A percentile compares a stretch with the other conserved stretches of the same genome.
Evolutionary conservation across 2,888 invertebrate genomes (phyloP).

Genomic region (Galeopsomyia nigrocyanea): DNA sequence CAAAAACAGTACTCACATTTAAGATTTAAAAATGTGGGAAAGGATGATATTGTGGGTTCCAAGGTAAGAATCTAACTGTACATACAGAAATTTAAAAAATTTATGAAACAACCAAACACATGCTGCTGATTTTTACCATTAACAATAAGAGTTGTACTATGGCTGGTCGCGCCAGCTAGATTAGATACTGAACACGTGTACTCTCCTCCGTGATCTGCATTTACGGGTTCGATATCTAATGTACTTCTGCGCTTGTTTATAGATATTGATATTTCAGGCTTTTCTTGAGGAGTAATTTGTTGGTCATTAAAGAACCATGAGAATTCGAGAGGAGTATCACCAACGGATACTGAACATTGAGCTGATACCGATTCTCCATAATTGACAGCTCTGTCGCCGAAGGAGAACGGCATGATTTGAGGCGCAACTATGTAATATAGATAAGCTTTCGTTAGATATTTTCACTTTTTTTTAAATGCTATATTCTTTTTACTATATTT

Average conservation of each 20-base stretch:
- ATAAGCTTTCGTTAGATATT: too few species aligned
- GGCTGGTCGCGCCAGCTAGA: slow-evolving; percentile 78
- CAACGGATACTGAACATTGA: slow-evolving; percentile 79
- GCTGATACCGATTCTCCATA: slow-evolving; percentile 79
- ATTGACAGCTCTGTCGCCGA: slow-evolving; percentile 78
- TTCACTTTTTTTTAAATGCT: too few species aligned
- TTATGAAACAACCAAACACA: too few species aligned
- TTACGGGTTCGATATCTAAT: slow-evolving; percentile 77
- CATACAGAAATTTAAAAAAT: too few species aligned
- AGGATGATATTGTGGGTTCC: too few species aligned
- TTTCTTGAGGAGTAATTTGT: slow-evolving; percentile 64
- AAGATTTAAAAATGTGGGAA: too few species aligned
- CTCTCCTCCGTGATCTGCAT: slow-evolving; percentile 78
- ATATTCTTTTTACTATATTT: too few species aligned
- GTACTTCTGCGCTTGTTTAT: slow-evolving; percentile 72
- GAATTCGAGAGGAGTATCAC: slow-evolving; percentile 81
- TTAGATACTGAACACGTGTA: slow-evolving; percentile 84
- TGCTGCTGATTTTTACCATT: slow-evolving; percentile 73
- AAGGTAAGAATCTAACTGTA: too few species aligned
- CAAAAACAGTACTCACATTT: too few species aligned
- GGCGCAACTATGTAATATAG: slow-evolving; percentile 74
- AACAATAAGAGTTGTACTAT: slow-evolving; percentile 78
- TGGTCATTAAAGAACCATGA: slow-evolving; percentile 82
- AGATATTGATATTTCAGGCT: slow-evolving; percentile 70
- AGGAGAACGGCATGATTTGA: slow-evolving; percentile 79